Base-by-base conservation (phyloP, 2,888 invertebrate genomes). In the Drosophila neotestacea region DNA sequence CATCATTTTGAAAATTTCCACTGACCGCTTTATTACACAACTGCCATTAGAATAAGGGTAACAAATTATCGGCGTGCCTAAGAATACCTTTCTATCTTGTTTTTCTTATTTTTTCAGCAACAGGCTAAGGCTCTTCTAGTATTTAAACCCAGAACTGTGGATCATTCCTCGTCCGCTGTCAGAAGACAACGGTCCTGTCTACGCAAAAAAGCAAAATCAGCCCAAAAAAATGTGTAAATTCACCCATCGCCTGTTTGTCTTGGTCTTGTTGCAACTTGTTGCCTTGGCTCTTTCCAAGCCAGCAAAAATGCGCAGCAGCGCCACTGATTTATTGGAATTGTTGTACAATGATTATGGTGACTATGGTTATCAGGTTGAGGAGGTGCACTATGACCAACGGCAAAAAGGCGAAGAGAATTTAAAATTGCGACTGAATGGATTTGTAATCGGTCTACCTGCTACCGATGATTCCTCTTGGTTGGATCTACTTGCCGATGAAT, bases 371-470 rank as follows among this genome's bases (percentile, higher is more conserved):
- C 84, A 92, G 71, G 89, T 92, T 65, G 92, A 92, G 72, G 91
- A 92, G 52, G 75, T 93, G 27, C 93, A 93, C 73, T 95, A 94
- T 90, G 96, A 97, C 91, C 96, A 96, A 89, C 93, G 96, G 6
- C 97, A 97, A 90, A 96, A 96, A 89, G 96, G 96, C 1, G 93
- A 94, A 0, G 96, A 96, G 82, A 97, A 97, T 93, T 94, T 95
- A 75, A 93, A 96, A 16, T 92, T 96, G 9, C 95, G 94, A 88
- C 93, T 96, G 16, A 91, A 92, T 81, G 92, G 92, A 1, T 89
- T 92, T 46, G 74, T 91, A 47, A 85, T 92, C 56, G 91, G 85
- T 9, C 36, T 90, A 44, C 91, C 91, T 5, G 51, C 51, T 16
- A 47, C 28, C 4, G 80, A 80, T 22, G 73, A 71, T 22, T 46